Conservation (phyloP, 2,113 vertebrate species). For the Glaucidium brasilianum region DNA sequence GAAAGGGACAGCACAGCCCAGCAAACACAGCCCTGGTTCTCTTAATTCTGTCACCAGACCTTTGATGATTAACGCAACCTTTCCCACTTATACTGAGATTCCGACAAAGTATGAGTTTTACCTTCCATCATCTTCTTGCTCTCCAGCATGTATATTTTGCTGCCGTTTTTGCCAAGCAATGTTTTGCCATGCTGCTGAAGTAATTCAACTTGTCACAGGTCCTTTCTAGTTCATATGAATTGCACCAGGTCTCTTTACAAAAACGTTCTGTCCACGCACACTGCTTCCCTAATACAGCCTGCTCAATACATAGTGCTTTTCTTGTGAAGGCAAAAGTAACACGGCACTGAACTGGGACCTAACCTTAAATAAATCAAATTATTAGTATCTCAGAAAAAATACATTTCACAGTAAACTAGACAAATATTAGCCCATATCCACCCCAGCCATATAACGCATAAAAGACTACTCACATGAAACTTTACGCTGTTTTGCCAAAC, state of each 20-base stretch:
- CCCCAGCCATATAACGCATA: neutral
- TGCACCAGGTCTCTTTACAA: neutral
- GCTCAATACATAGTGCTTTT: neutral
- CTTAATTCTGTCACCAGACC: neutral
- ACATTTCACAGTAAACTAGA: neutral
- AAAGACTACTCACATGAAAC: neutral
- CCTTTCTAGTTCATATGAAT: neutral
- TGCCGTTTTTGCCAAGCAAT: neutral
- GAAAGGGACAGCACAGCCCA: neutral
- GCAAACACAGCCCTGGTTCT: neutral
- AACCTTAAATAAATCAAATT: neutral
- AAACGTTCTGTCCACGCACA: neutral
- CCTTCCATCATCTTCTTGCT: neutral
- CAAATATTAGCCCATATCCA: neutral
- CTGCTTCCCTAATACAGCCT: neutral
- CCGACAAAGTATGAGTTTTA: neutral
- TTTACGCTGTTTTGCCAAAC: neutral
- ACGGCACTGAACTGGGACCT: neutral
- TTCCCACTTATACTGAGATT: neutral
- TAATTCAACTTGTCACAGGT: neutral
- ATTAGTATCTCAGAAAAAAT: neutral
- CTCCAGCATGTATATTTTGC: neutral
- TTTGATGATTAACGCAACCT: neutral
- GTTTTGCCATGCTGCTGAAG: neutral
- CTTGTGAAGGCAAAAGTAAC: neutral